phyloP scores from a whole-genome alignment of 2,113 vertebrate species.

The Protobothrops mucrosquamatus region DNA sequence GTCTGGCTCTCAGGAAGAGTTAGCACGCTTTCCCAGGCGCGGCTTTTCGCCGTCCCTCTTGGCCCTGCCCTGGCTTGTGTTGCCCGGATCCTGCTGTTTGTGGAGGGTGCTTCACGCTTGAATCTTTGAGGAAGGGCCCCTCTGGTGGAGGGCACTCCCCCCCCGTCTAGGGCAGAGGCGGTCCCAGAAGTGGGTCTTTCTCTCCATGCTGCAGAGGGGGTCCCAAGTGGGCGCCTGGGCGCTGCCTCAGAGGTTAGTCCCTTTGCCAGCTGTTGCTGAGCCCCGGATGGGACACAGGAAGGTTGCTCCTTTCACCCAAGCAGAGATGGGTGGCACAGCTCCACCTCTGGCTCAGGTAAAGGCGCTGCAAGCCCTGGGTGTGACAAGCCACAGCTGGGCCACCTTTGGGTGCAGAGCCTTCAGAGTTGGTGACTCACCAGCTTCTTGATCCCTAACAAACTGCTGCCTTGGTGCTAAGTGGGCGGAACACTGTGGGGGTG shows the following conservation, averaged over 20 bases:
- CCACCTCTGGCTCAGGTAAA: background rate
- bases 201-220: background rate
- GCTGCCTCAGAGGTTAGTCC: too few relatives aligned
- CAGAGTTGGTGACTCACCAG: background rate
- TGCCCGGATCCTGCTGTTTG: too few relatives aligned
- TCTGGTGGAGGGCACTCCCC: background rate
- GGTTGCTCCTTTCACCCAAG: background rate
- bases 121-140: background rate
- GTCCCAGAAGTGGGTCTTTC: too few relatives aligned
- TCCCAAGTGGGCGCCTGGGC: background rate
- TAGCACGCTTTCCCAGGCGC: background rate
- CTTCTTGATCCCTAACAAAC: background rate
- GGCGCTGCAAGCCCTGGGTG: background rate
- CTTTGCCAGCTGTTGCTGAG: background rate
- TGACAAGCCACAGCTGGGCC: background rate
- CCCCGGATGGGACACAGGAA: too few relatives aligned
- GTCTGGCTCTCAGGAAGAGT: background rate
- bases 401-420: background rate
- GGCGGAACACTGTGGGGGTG: background rate
- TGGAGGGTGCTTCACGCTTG: too few relatives aligned
- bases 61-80: background rate
- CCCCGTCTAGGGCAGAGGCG: too few relatives aligned
- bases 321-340: background rate
- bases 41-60: too few relatives aligned
- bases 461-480: background rate